These are phyloP conservation scores for Osmoderma eremita DNA, from an alignment of 2,888 invertebrate genomes.

Conservation along the genomic window DNA sequence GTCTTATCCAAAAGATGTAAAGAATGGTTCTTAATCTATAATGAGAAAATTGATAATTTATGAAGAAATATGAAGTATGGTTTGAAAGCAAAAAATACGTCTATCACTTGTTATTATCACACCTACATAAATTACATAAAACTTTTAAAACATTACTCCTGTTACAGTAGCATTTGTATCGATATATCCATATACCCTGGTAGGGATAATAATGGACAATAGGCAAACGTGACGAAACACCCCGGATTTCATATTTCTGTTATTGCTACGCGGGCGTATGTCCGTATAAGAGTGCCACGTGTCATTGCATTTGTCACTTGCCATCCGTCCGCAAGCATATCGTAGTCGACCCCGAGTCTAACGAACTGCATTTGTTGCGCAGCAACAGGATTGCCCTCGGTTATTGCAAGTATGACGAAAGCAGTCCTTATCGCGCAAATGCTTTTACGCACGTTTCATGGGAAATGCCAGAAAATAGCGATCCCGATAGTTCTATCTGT, in stretches of 20 bases:
- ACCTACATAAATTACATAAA: too few species aligned
- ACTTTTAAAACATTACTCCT: too few species aligned
- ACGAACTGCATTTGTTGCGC: background rate
- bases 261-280: background rate
- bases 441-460: conserved; percentile 9
- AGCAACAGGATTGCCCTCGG: background rate
- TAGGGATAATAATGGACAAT: conserved; percentile 11
- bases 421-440: conserved; percentile 20
- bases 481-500: conserved; percentile 16
- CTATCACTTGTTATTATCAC: too few species aligned
- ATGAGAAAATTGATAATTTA: too few species aligned
- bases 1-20: too few species aligned
- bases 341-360: conserved; percentile 10
- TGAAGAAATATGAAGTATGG: background rate
- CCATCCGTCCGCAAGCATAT: conserved; percentile 9
- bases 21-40: too few species aligned
- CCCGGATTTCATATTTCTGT: conserved; percentile 28
- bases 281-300: background rate
- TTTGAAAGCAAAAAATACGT: background rate
- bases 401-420: conserved; percentile 27
- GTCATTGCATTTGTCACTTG: conserved; percentile 32
- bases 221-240: conserved; percentile 20
- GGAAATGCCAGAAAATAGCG: conserved; percentile 27
- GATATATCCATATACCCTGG: background rate
- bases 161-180: too few species aligned